Conservation (phyloP, 2,888 invertebrate species). For the Xestoiulus laeticollis region DNA sequence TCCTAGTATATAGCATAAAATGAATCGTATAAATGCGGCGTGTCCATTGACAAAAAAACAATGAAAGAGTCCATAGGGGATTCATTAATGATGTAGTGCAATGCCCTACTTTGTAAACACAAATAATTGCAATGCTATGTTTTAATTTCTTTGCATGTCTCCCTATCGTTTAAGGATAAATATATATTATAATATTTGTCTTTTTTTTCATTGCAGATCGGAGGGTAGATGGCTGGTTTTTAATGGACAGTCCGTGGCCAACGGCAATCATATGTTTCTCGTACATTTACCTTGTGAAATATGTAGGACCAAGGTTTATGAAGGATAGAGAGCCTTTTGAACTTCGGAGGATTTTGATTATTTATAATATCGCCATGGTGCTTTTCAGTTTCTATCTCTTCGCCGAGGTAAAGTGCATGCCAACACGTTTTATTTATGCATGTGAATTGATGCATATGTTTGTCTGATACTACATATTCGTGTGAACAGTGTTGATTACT, state of each 20-base stretch:
- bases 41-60: background rate
- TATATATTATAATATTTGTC: background rate
- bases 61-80: background rate
- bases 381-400: slow-evolving; percentile 90
- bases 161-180: background rate
- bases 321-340: slow-evolving; percentile 88
- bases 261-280: slow-evolving; percentile 82
- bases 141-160: background rate
- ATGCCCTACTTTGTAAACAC: background rate
- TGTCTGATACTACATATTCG: background rate
- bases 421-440: slow-evolving; percentile 7
- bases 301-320: slow-evolving; percentile 86
- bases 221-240: slow-evolving; percentile 84
- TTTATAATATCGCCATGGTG: slow-evolving; percentile 90
- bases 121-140: background rate
- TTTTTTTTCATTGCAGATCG: slow-evolving; percentile 74
- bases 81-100: background rate
- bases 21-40: background rate
- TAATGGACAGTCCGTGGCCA: slow-evolving; percentile 90
- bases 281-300: slow-evolving; percentile 84
- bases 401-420: slow-evolving; percentile 77
- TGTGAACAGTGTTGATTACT: background rate
- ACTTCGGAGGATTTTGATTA: slow-evolving; percentile 78
- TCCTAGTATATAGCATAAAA: background rate
- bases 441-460: background rate